Conservation (phyloP, 2,797 vertebrate species). For the Acanthurus tractus region DNA sequence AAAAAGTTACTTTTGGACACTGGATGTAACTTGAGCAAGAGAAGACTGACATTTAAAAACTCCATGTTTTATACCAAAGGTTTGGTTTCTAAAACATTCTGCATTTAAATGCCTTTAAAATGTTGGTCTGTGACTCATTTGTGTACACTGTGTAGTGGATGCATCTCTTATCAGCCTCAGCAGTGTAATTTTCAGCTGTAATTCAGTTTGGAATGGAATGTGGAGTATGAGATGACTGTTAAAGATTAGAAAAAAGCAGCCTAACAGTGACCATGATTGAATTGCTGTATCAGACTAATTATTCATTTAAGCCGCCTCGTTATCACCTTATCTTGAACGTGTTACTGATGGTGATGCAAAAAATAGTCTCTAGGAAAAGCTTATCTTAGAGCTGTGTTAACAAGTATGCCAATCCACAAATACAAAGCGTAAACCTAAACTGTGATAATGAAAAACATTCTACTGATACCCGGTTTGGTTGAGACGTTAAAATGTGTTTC, state of each 20-base stretch:
- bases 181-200: slow-evolving; percentile 49
- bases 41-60: neutral
- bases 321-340: slow-evolving; percentile 29
- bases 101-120: slow-evolving; percentile 20
- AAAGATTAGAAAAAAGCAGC: slow-evolving; percentile 44
- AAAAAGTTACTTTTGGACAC: too few species aligned
- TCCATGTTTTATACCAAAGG: neutral
- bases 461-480: slow-evolving; percentile 21
- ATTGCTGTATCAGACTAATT: slow-evolving; percentile 40
- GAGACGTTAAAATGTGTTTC: slow-evolving; percentile 32
- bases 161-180: slow-evolving; percentile 40
- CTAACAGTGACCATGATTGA: slow-evolving; percentile 20
- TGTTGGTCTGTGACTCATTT: slow-evolving; percentile 10
- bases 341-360: neutral
- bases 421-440: slow-evolving; percentile 16
- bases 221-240: slow-evolving; percentile 51
- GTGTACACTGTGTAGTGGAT: neutral
- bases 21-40: slow-evolving; percentile 4
- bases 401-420: neutral
- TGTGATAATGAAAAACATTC: slow-evolving; percentile 36
- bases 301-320: slow-evolving; percentile 32
- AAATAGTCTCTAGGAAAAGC: slow-evolving; percentile 3
- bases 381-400: neutral
- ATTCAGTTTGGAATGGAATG: slow-evolving; percentile 49
- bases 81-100: neutral